Evolutionary conservation across 2,113 vertebrate species (phyloP).

Genomic region (Channa maculata): DNA sequence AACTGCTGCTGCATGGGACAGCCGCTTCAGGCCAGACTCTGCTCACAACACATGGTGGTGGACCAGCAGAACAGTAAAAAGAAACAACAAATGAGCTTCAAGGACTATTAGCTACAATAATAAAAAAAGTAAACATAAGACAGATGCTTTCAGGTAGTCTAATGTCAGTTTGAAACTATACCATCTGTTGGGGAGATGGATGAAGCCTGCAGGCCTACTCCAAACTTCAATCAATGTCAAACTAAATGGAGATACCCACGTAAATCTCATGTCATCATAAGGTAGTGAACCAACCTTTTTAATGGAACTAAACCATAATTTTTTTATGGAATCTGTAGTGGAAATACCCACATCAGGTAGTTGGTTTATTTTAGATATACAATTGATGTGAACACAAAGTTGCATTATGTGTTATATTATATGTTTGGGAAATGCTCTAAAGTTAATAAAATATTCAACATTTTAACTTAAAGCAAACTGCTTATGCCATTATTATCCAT

Average conservation of each 20-base stretch:
- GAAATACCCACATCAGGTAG: constrained; percentile 10
- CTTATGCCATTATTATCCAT: neutral
- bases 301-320: constrained; percentile 8
- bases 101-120: constrained; percentile 49
- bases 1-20: constrained; percentile 22
- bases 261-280: constrained; percentile 20
- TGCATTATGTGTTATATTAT: neutral
- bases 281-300: neutral
- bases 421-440: neutral
- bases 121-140: constrained; percentile 37
- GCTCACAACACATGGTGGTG: constrained; percentile 23
- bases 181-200: constrained; percentile 56
- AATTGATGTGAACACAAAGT: neutral
- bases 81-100: constrained; percentile 63
- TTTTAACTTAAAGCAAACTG: neutral
- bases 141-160: constrained; percentile 62
- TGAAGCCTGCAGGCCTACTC: constrained; percentile 28
- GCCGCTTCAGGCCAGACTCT: constrained; percentile 40
- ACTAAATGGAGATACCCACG: constrained; percentile 33
- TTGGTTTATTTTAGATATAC: neutral
- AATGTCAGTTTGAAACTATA: constrained; percentile 50
- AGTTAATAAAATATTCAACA: neutral
- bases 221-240: constrained; percentile 49
- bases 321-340: constrained; percentile 29
- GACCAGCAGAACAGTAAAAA: constrained; percentile 45